phyloP scores from a whole-genome alignment of 2,113 vertebrate species.

The Scomber japonicus region DNA sequence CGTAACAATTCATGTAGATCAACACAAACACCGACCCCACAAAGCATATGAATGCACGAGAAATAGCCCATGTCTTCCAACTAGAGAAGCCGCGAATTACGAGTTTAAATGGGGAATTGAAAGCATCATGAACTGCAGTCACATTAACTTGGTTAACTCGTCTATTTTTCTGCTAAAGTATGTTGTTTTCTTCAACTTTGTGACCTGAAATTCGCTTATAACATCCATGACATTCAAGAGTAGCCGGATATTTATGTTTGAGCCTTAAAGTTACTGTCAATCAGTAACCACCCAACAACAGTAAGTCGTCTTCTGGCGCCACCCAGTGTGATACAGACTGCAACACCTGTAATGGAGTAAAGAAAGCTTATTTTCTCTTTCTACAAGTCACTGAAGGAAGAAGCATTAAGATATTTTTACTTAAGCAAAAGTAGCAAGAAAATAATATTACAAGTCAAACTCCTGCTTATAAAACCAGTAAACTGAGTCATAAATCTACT shows the following conservation, averaged over 20 bases:
- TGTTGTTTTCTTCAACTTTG: background rate
- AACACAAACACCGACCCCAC: too few species aligned
- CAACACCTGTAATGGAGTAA: background rate
- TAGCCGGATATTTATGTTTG: background rate
- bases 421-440: too few species aligned
- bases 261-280: background rate
- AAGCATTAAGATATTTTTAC: background rate
- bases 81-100: background rate
- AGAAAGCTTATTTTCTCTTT: background rate
- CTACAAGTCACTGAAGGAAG: too few species aligned
- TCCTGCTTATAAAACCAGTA: background rate
- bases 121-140: slow-evolving; percentile 35
- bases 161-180: background rate
- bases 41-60: too few species aligned
- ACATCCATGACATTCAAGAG: background rate
- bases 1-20: too few species aligned
- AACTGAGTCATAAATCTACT: too few species aligned
- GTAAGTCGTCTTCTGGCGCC: slow-evolving; percentile 35
- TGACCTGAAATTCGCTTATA: too few species aligned
- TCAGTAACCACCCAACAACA: background rate
- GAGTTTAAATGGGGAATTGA: slow-evolving; percentile 4
- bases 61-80: too few species aligned
- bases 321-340: slow-evolving; percentile 38
- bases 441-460: background rate
- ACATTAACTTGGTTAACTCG: background rate